Evolutionary conservation across 2,797 vertebrate species (phyloP), one percentile per base, ranked within the genome.

Genomic region (Lepus oiostolus): DNA sequence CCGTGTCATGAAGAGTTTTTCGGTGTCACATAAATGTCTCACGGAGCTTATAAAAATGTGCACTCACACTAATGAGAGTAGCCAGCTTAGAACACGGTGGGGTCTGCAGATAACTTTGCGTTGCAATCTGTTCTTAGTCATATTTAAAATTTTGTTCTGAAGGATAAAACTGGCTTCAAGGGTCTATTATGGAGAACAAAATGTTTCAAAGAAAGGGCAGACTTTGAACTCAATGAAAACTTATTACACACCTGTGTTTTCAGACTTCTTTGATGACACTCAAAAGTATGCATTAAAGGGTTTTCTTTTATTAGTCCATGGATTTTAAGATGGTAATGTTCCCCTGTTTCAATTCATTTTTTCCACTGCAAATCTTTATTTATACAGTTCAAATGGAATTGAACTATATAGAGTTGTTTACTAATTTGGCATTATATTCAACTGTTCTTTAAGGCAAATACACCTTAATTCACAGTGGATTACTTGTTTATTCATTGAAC

Each of bases 11-110:
- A 38, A 75, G 86, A 65, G 93, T 87, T 92, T 88, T 97, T 96
- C 95, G 47, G 75, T 96, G 35, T 93, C 81, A 90, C 54, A 96
- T 80, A 91, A 96, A 86, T 90, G 88, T n/a, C 22, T 42, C 93
- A 67, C 13, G 38, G 42, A 58, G 47, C 96, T 96, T 95, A 93
- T 76, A 85, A 94, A 85, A 32, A 47, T 6, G 42, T 3, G 1
- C 68, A 21, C 91, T 96, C 95, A 71, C 60, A 76, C 95, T 96
- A 97, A 96, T 85, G 93, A 97, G 82, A 96, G 74, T 60, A 28
- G 26, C 67, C 65, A 88, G 21, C 14, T 96, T 93, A 97, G 82
- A 97, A 96, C 96, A 90, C 7, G 24, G 21, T 82, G 13, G n/a
- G 83, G n/a, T 92, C 90, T 95, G 79, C 88, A 58, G 80, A 72